These are phyloP conservation scores for Oncorhynchus masou DNA, from an alignment of 2,113 vertebrate species.

Conservation along the genomic window DNA sequence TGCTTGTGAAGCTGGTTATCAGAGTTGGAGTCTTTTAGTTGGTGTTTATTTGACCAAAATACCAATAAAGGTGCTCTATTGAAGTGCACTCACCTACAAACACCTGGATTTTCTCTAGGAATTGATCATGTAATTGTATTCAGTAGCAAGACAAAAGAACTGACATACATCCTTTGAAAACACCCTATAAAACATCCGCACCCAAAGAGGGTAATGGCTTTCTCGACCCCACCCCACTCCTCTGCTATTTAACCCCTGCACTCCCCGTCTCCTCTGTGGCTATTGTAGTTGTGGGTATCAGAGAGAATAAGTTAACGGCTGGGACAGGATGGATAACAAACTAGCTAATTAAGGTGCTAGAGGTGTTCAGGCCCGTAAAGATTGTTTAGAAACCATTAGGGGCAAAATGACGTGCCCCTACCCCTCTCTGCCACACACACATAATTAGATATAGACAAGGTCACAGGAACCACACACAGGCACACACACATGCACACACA, in stretches of 20 bases:
- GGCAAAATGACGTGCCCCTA: constrained; percentile 9
- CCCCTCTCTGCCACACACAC: constrained; percentile 23
- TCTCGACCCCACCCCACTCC: not conserved
- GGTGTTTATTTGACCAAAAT: no score
- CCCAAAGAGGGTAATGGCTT: no score
- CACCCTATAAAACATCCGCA: no score
- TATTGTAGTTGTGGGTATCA: constrained; percentile 2
- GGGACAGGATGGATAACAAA: constrained; percentile 40
- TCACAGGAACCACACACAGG: constrained; percentile 24
- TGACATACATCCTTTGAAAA: no score
- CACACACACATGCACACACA: not conserved
- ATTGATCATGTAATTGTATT: no score
- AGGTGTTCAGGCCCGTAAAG: constrained; percentile 36
- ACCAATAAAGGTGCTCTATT: no score
- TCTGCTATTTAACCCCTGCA: not conserved
- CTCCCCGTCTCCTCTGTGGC: not conserved
- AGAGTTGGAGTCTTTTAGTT: no score
- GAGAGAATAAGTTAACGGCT: constrained; percentile 16
- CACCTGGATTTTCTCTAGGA: no score
- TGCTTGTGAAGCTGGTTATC: no score
- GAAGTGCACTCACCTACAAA: no score
- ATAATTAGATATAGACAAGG: constrained; percentile 46
- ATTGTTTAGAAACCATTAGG: constrained; percentile 46
- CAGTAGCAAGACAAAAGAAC: no score
- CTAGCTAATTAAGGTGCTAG: constrained; percentile 47